Conservation (phyloP, 2,797 vertebrate species). For the Bradypodion ventrale region DNA sequence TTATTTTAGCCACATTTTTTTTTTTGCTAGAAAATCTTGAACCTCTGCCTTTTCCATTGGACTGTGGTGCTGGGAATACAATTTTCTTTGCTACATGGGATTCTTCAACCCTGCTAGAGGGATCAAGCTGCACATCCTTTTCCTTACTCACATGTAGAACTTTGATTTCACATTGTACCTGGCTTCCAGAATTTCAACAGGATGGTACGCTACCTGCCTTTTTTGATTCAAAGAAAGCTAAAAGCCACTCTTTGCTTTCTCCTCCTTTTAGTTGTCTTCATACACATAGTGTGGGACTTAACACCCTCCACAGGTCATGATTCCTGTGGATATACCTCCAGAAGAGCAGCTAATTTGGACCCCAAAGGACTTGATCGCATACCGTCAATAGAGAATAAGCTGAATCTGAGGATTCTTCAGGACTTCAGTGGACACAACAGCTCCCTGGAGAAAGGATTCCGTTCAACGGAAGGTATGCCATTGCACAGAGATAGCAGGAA, state of each 20-base stretch:
- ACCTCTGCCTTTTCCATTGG: not conserved
- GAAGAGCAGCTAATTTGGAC: conserved; percentile 18
- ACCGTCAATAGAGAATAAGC: not conserved
- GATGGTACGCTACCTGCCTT: conserved; percentile 57
- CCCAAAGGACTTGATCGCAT: not conserved
- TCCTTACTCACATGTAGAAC: not conserved
- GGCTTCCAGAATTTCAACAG: conserved; percentile 5
- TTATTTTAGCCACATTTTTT: not conserved
- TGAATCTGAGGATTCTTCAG: conserved; percentile 67
- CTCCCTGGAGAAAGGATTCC: conserved; percentile 56
- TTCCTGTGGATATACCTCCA: not conserved
- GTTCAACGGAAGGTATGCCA: rapidly evolving
- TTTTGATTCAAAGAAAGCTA: conserved; percentile 62
- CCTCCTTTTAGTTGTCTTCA: conserved; percentile 55
- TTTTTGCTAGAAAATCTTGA: not conserved
- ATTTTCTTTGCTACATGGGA: not conserved
- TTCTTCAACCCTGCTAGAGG: not conserved
- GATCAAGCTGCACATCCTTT: not conserved
- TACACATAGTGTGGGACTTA: conserved; percentile 61
- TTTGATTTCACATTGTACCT: not conserved
- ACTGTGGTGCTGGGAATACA: not conserved
- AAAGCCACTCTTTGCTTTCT: conserved; percentile 60
- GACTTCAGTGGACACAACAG: conserved; percentile 59
- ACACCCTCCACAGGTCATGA: not conserved
- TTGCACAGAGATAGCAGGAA: not conserved